These are phyloP conservation scores for Zaprionus nigranus DNA, from an alignment of 1,140 invertebrate species.

Conservation along the genomic window DNA sequence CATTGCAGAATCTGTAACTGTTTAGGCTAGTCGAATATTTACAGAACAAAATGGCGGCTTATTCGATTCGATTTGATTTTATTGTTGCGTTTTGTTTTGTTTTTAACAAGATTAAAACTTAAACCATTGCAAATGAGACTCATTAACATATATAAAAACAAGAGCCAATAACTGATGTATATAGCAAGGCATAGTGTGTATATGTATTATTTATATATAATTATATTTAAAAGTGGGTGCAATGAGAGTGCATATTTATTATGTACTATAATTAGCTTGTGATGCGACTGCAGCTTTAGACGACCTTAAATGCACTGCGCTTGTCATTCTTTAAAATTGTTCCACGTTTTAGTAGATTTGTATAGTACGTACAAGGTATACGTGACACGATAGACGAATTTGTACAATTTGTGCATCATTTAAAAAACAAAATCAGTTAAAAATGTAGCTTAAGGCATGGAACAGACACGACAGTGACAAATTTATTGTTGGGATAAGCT, in stretches of 20 bases:
- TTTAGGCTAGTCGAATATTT: slow-evolving; percentile 40
- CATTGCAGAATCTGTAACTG: slow-evolving; percentile 34
- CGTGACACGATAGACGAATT: slow-evolving; percentile 52
- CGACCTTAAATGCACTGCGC: slow-evolving; percentile 67
- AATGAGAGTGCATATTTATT: slow-evolving; percentile 63
- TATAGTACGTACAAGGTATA: slow-evolving; percentile 39
- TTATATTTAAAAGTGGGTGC: slow-evolving; percentile 53
- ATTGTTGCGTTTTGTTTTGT: slow-evolving; percentile 53
- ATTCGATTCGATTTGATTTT: slow-evolving; percentile 45
- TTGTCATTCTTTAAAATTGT: slow-evolving; percentile 47
- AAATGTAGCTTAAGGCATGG: slow-evolving; percentile 63
- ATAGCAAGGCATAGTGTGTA: slow-evolving; percentile 34
- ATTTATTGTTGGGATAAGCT: slow-evolving; percentile 44
- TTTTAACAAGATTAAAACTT: slow-evolving; percentile 41
- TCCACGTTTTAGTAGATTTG: slow-evolving; percentile 50
- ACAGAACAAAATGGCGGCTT: slow-evolving; percentile 36
- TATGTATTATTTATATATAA: slow-evolving; percentile 32
- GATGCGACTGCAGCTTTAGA: slow-evolving; percentile 42
- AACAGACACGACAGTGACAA: slow-evolving; percentile 66
- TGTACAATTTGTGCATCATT: slow-evolving; percentile 59
- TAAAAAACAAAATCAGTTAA: slow-evolving; percentile 16
- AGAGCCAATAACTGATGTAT: slow-evolving; percentile 48
- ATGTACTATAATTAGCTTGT: slow-evolving; percentile 68
- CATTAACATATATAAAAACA: slow-evolving; percentile 43
- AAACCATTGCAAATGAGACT: slow-evolving; percentile 62